These are phyloP conservation scores for Hydrolagus colliei DNA, from an alignment of 2,797 vertebrate genomes.

Conservation along the genomic window DNA sequence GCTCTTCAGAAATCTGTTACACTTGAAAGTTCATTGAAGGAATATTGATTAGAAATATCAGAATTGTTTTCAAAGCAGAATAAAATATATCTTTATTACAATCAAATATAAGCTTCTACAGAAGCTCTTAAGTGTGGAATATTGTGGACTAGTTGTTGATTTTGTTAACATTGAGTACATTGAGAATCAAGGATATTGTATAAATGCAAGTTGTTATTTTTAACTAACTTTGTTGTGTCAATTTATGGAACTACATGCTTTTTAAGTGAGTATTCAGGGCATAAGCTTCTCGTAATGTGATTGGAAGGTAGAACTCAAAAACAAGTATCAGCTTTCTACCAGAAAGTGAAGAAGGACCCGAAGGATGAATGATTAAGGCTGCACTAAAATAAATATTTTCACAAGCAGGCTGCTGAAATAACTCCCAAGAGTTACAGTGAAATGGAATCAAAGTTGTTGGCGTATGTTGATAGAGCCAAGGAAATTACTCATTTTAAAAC, in stretches of 20 bases:
- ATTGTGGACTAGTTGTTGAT: not conserved
- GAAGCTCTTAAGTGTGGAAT: too few species aligned
- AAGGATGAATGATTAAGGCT: not conserved
- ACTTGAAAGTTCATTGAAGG: not conserved
- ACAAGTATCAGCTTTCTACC: too few species aligned
- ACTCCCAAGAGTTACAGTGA: not conserved
- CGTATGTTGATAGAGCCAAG: too few species aligned
- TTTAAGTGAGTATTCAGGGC: too few species aligned
- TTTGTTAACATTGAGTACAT: not conserved
- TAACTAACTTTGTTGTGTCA: not conserved
- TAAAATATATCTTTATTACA: not conserved
- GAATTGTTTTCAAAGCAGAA: not conserved
- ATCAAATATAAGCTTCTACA: too few species aligned
- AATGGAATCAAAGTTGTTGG: too few species aligned
- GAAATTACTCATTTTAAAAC: too few species aligned
- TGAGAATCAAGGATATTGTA: not conserved
- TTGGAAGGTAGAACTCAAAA: too few species aligned
- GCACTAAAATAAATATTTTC: not conserved
- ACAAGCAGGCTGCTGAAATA: not conserved
- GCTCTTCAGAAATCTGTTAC: not conserved
- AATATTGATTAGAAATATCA: not conserved
- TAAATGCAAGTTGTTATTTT: not conserved
- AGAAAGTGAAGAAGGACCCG: too few species aligned
- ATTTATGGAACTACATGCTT: too few species aligned
- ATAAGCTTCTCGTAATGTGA: too few species aligned